A percentile compares a stretch with the other conserved stretches of the same genome.
phyloP scores from a whole-genome alignment of 2,888 invertebrate species.

The Plebejus anna region DNA sequence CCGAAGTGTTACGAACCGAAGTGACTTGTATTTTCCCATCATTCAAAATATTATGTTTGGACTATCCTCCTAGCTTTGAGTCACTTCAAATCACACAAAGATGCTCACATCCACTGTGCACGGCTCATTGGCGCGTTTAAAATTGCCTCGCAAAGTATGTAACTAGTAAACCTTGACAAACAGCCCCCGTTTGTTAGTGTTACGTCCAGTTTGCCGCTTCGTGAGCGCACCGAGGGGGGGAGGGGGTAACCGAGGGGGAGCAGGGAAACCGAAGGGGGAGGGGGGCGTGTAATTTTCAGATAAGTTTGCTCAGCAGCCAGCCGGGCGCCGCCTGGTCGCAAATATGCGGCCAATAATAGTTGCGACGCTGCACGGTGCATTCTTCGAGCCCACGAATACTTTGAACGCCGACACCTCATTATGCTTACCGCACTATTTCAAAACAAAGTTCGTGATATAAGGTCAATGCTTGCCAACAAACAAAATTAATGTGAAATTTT shows the following conservation, averaged over 20 bases:
- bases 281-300: conserved; percentile 71
- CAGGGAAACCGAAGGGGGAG: conserved; percentile 33
- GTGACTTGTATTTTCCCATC: background rate
- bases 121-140: conserved; percentile 30
- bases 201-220: conserved; percentile 54
- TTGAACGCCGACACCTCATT: background rate
- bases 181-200: conserved; percentile 49
- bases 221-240: conserved; percentile 39
- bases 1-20: background rate
- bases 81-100: conserved; percentile 18
- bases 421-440: too few species aligned
- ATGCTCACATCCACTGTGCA: conserved; percentile 9
- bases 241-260: conserved; percentile 29
- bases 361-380: conserved; percentile 34
- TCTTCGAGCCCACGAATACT: conserved; percentile 25
- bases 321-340: conserved; percentile 53
- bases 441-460: too few species aligned
- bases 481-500: too few species aligned
- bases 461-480: too few species aligned
- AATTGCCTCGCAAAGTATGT: conserved; percentile 37
- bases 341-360: conserved; percentile 69
- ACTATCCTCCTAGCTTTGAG: conserved; percentile 17
- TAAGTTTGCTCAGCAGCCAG: conserved; percentile 74
- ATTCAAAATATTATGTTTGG: background rate
- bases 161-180: conserved; percentile 41